phyloP scores from a whole-genome alignment of 2,888 invertebrate genomes.

The Hyppa rectilinea region DNA sequence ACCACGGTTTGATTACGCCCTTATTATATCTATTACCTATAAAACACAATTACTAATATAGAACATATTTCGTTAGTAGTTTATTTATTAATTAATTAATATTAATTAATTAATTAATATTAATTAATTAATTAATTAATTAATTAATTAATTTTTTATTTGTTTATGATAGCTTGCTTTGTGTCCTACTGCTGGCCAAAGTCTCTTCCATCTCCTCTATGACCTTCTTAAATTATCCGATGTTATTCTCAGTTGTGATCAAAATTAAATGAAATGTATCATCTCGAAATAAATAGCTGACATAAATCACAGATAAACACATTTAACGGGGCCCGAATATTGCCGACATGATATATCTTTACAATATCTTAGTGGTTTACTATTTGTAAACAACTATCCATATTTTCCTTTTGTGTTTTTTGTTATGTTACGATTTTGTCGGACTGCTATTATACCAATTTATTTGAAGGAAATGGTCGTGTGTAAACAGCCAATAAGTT shows the following conservation, averaged over 20 bases:
- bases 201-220: too few relatives aligned
- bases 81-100: too few relatives aligned
- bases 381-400: conserved; percentile 58
- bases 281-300: conserved; percentile 50
- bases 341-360: conserved; percentile 55
- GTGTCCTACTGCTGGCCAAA: too few relatives aligned
- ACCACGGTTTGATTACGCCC: not conserved
- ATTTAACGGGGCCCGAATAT: conserved; percentile 52
- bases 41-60: not conserved
- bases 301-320: conserved; percentile 58
- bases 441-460: conserved; percentile 9
- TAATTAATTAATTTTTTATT: too few relatives aligned
- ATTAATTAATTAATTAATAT: too few relatives aligned
- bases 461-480: not conserved
- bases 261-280: conserved; percentile 61
- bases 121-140: too few relatives aligned
- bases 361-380: conserved; percentile 61
- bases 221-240: not conserved
- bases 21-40: not conserved
- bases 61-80: not conserved
- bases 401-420: conserved; percentile 41
- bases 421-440: not conserved
- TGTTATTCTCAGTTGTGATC: conserved; percentile 37
- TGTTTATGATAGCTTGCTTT: too few relatives aligned
- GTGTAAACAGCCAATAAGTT: too few relatives aligned